Evolutionary conservation across 2,797 vertebrate species (phyloP).

Genomic region (Geotria australis): DNA sequence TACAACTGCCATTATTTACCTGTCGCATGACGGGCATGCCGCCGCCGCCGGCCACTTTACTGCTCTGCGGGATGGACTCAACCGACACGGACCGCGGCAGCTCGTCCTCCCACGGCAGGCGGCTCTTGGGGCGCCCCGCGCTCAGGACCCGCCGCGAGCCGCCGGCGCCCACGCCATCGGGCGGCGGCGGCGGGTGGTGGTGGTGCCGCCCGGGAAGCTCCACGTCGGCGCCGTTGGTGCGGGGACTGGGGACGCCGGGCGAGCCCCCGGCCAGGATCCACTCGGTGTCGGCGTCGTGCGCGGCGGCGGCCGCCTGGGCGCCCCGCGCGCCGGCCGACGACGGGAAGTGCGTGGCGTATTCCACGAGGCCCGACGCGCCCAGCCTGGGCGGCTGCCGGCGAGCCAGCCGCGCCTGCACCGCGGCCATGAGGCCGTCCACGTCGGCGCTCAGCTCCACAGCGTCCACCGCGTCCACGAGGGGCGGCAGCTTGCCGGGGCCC

Average conservation of each 20-base stretch:
- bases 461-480: slow-evolving; percentile 37
- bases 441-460: slow-evolving; percentile 30
- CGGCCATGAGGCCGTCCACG: slow-evolving; percentile 31
- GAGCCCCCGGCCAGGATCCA: slow-evolving; percentile 38
- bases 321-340: slow-evolving; percentile 14
- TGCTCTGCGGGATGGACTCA: background rate
- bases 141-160: slow-evolving; percentile 38
- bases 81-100: background rate
- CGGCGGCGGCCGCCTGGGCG: slow-evolving; percentile 7
- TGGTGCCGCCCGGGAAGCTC: background rate
- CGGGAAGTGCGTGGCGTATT: slow-evolving; percentile 29
- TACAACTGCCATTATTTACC: too few species aligned
- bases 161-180: slow-evolving; percentile 13
- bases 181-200: slow-evolving; percentile 17
- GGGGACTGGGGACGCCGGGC: slow-evolving; percentile 22
- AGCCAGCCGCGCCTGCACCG: slow-evolving; percentile 40
- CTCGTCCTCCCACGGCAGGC: slow-evolving; percentile 54
- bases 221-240: background rate
- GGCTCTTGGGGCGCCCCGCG: slow-evolving; percentile 51
- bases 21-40: too few species aligned
- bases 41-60: too few species aligned
- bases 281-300: slow-evolving; percentile 30
- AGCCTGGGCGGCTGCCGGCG: slow-evolving; percentile 31
- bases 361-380: slow-evolving; percentile 21
- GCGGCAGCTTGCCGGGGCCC: slow-evolving; percentile 21